Conservation (phyloP, 2,888 invertebrate genomes). For the Drosophila mimica region DNA sequence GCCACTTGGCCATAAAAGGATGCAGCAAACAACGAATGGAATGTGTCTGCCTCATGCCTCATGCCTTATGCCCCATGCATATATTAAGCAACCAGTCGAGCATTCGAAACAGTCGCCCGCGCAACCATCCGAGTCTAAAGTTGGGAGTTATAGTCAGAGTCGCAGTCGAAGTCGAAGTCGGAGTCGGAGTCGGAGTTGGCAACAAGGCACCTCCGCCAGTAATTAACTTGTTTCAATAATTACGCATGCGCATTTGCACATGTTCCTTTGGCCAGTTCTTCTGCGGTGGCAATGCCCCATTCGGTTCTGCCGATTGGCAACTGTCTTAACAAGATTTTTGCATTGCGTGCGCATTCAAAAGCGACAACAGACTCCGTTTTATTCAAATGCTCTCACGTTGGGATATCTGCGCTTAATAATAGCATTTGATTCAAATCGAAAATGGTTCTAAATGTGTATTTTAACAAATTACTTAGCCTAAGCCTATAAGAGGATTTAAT, state of each 20-base stretch:
- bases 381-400: slow-evolving; percentile 29
- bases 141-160: slow-evolving; percentile 1
- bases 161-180: slow-evolving; percentile 11
- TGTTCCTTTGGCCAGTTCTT: slow-evolving; percentile 47
- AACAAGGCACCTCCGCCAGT: slow-evolving; percentile 72
- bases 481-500: not conserved
- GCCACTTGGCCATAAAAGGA: slow-evolving; percentile 69
- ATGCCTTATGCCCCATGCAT: slow-evolving; percentile 59
- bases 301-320: slow-evolving; percentile 48
- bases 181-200: slow-evolving; percentile 34
- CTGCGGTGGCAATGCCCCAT: slow-evolving; percentile 22
- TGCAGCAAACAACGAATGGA: slow-evolving; percentile 56
- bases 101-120: slow-evolving; percentile 46
- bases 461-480: not conserved
- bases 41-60: slow-evolving; percentile 48
- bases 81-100: slow-evolving; percentile 67
- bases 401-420: not conserved
- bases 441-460: not conserved
- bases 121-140: slow-evolving; percentile 26
- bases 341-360: slow-evolving; percentile 76
- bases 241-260: slow-evolving; percentile 81
- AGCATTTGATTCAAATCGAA: not conserved
- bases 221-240: slow-evolving; percentile 82
- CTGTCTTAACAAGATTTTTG: slow-evolving; percentile 77
- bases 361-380: slow-evolving; percentile 46